Percentiles rank a stretch among this genome's conserved stretches.
phyloP scores from a whole-genome alignment of 2,888 invertebrate species.

The Lycia hirtaria region DNA sequence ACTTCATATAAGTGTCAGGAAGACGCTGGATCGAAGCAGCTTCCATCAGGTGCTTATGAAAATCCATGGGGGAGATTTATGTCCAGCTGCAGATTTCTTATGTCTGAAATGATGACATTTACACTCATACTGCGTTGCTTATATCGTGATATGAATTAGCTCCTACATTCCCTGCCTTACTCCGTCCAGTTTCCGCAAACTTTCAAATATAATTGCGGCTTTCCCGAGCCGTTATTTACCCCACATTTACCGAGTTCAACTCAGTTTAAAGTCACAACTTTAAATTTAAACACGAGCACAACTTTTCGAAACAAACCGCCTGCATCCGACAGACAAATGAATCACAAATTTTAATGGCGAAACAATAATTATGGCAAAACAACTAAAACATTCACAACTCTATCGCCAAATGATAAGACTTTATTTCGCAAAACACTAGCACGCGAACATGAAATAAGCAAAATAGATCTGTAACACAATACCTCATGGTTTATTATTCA shows the following conservation, averaged over 20 bases:
- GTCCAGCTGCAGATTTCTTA: too few relatives aligned
- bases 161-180: too few relatives aligned
- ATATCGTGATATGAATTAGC: too few relatives aligned
- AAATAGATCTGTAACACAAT: slow-evolving; percentile 15
- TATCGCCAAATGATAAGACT: slow-evolving; percentile 1
- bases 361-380: slow-evolving; percentile 31
- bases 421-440: not conserved
- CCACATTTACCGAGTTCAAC: slow-evolving; percentile 6
- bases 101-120: too few relatives aligned
- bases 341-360: slow-evolving; percentile 36
- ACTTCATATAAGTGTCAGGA: too few relatives aligned
- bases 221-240: not conserved
- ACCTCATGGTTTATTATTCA: slow-evolving; percentile 8
- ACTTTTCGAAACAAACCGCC: slow-evolving; percentile 32
- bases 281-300: slow-evolving; percentile 20
- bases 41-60: too few relatives aligned
- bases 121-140: too few relatives aligned
- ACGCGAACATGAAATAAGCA: not conserved
- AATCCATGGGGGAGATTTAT: too few relatives aligned
- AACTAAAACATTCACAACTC: slow-evolving; percentile 1
- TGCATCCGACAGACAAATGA: slow-evolving; percentile 41
- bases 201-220: not conserved
- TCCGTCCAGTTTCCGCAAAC: not conserved
- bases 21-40: too few relatives aligned
- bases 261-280: slow-evolving; percentile 15